phyloP scores from a whole-genome alignment of 2,888 invertebrate species.

The Hydrotaea diabolus region DNA sequence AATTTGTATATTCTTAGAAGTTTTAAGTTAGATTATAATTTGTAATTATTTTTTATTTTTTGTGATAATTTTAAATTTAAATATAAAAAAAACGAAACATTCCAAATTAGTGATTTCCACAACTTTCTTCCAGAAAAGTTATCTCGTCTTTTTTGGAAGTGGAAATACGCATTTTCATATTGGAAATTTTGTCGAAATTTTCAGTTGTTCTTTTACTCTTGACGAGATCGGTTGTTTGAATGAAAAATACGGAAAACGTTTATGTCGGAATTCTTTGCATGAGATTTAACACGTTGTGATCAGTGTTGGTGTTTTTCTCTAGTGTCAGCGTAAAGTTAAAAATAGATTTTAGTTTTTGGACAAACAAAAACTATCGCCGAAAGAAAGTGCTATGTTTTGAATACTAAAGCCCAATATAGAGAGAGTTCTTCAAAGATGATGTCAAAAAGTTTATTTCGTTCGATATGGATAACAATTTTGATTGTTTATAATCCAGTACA shows the following conservation, averaged over 20 bases:
- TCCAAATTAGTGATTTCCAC: neutral
- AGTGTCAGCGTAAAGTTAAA: conserved; percentile 38
- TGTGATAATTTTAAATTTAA: conserved; percentile 60
- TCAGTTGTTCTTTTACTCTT: conserved; percentile 50
- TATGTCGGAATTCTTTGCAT: neutral
- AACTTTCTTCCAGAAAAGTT: conserved; percentile 29
- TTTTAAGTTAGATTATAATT: conserved; percentile 56
- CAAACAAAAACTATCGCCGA: conserved; percentile 45
- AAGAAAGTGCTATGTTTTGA: conserved; percentile 34
- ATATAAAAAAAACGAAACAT: conserved; percentile 26
- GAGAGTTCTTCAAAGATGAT: conserved; percentile 43
- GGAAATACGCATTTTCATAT: neutral
- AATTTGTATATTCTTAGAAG: neutral
- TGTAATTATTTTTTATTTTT: conserved; percentile 15
- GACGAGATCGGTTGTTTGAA: neutral
- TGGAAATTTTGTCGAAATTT: conserved; percentile 5
- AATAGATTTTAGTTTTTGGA: conserved; percentile 51
- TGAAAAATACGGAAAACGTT: conserved; percentile 17
- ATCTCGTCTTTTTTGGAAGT: neutral
- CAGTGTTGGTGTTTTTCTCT: conserved; percentile 28
- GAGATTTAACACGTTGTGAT: conserved; percentile 33
- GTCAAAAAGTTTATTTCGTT: neutral
- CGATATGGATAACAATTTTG: neutral
- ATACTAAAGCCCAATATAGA: neutral
- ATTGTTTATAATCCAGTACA: conserved; percentile 6